These are phyloP conservation scores for Dynastes tityus DNA, from an alignment of 2,888 invertebrate species.

Conservation along the genomic window DNA sequence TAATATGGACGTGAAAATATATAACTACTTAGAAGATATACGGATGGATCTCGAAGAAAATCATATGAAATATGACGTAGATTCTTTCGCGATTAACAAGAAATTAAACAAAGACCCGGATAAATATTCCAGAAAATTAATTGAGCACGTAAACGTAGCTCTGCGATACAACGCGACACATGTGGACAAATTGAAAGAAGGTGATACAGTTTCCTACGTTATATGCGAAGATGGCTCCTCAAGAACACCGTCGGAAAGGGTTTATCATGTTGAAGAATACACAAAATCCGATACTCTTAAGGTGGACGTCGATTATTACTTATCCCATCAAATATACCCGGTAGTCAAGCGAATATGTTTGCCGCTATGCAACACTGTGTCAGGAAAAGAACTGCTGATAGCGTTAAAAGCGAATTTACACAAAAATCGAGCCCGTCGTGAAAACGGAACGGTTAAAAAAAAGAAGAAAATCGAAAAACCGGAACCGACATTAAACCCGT, in stretches of 20 bases:
- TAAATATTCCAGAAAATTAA: conserved; percentile 1
- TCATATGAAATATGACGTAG: conserved; percentile 3
- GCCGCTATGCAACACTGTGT: neutral
- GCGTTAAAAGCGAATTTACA: conserved; percentile 18
- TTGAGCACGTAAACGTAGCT: conserved; percentile 24
- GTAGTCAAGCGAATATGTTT: conserved; percentile 32
- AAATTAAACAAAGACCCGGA: conserved; percentile 34
- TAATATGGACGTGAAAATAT: conserved; percentile 6
- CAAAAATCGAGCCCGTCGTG: neutral
- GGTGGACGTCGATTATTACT: conserved; percentile 29
- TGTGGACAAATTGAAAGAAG: conserved; percentile 20
- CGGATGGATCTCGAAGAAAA: conserved; percentile 16
- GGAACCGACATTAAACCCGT: conserved; percentile 12
- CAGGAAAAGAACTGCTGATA: conserved; percentile 8
- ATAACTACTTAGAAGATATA: conserved; percentile 16
- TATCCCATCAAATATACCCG: conserved; percentile 39
- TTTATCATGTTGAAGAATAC: conserved; percentile 31
- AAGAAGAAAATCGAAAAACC: conserved; percentile 7
- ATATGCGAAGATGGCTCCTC: conserved; percentile 21
- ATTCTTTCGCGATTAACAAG: conserved; percentile 22
- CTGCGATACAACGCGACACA: conserved; percentile 14
- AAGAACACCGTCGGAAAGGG: conserved; percentile 10
- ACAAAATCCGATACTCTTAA: conserved; percentile 8
- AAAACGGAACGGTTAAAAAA: neutral
- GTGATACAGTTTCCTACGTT: conserved; percentile 28